Percentiles rank a stretch among this genome's conserved stretches.
phyloP scores from a whole-genome alignment of 2,113 vertebrate species.

The Chamaetylas fuelleborni region DNA sequence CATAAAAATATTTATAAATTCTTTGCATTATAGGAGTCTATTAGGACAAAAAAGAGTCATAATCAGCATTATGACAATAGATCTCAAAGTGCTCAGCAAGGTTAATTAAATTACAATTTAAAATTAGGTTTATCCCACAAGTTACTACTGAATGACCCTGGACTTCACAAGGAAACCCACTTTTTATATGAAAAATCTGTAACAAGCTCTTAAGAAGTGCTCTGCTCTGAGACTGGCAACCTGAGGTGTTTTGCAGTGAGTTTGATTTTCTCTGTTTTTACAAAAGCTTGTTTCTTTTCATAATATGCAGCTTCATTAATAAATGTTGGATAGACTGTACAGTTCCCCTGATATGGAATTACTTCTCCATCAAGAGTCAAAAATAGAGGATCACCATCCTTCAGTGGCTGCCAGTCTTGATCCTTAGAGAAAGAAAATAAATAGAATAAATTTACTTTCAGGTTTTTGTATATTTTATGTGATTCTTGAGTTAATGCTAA shows the following conservation, averaged over 20 bases:
- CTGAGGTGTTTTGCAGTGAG: slow-evolving; percentile 77
- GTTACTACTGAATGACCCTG: neutral
- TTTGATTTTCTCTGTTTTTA: slow-evolving; percentile 82
- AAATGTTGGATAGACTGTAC: slow-evolving; percentile 87
- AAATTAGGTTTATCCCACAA: neutral
- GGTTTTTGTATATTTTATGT: neutral
- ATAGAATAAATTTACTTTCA: neutral
- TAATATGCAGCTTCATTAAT: slow-evolving; percentile 98
- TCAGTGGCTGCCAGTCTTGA: slow-evolving; percentile 92
- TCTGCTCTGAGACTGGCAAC: neutral
- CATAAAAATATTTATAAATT: neutral
- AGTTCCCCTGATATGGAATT: slow-evolving; percentile 79
- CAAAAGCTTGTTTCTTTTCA: slow-evolving; percentile 94
- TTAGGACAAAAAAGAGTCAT: neutral
- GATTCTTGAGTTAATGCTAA: neutral
- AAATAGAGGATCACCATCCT: slow-evolving; percentile 90
- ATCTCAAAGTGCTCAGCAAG: slow-evolving; percentile 10
- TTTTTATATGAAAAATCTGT: neutral
- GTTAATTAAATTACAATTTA: slow-evolving; percentile 8
- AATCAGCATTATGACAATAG: neutral
- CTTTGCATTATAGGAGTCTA: neutral
- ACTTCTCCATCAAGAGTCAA: slow-evolving; percentile 87
- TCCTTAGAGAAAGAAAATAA: slow-evolving; percentile 78
- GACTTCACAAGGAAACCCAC: neutral
- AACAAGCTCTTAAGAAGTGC: neutral